Base-by-base conservation (phyloP, 2,113 vertebrate species). In the Zosterops hypoxanthus region DNA sequence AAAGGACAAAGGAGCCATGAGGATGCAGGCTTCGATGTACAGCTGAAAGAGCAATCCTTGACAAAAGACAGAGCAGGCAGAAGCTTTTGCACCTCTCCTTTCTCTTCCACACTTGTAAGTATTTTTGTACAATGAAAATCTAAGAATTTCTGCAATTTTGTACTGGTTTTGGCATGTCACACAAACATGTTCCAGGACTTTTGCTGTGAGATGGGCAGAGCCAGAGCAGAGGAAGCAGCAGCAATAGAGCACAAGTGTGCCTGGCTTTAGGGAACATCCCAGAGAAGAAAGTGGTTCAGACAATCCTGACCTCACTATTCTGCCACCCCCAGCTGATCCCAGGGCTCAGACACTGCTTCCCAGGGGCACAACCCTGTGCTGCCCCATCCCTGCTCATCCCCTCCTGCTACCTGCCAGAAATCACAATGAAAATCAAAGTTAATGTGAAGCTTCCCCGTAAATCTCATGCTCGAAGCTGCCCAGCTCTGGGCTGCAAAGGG, bases 251-350 rank as follows among this genome's bases (percentile, higher is more conserved):
- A 29, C 72, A 20, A 3, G 8, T 0, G 4, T 23, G 5, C 3
- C 22, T 22, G 41, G 41, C 29, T 20, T 10, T 3, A 15, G 44
- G n/a, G 34, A n/a, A 33, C 2, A 31, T 9, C 73, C 71, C 26
- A 11, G 25, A 4, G 20, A 4, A 63, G 26, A 55, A 76, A 26
- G 68, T 4, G 5, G 72, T 84, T 66, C 64, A 6, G 8, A 14
- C 2, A 3, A 34, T 4, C 44, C 0, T 0, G 47, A 6, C 25
- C 60, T 44, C n/a, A 0, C 26, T 64, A n/a, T 0, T 8, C 13
- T 15, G 17, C 44, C n/a, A 44, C 15, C 36, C n/a, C 16, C 4
- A 15, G 65, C 64, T 36, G 36, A 24, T 46, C 10, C 44, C 24
- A 12, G 85, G 47, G 34, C 56, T 78, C 59, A 21, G 26, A 20